A percentile compares a stretch with the other conserved stretches of the same genome.
These are phyloP conservation scores for Petrocephalus microphthalmus DNA, from an alignment of 2,113 vertebrate species.

Conservation along the genomic window DNA sequence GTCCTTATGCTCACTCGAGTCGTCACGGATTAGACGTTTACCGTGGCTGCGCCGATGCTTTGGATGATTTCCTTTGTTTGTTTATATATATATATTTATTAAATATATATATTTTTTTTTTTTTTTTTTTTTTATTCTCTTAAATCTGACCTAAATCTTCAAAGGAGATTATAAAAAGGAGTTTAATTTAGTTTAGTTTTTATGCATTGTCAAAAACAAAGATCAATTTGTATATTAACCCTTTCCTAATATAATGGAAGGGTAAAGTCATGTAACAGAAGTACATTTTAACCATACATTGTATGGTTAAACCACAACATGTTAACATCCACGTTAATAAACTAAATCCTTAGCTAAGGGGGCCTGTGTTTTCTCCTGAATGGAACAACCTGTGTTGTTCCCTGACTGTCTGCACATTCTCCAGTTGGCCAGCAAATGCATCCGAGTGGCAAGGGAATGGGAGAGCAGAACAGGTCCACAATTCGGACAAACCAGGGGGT, in stretches of 20 bases:
- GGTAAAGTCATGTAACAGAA: not conserved
- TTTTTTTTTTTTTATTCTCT: not conserved
- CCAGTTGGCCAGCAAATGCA: not conserved
- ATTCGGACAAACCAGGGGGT: not conserved
- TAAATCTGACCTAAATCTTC: not conserved
- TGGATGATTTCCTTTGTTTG: slow-evolving; percentile 8
- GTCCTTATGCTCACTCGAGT: slow-evolving; percentile 5
- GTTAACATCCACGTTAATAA: not conserved
- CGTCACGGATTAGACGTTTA: not conserved
- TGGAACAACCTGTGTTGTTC: not conserved
- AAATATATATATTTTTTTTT: not conserved
- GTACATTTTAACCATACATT: not conserved
- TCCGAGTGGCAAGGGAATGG: not conserved
- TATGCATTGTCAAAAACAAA: not conserved
- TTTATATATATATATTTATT: not conserved
- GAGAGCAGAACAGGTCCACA: not conserved
- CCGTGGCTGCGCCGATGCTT: not conserved
- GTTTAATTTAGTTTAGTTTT: too few relatives aligned
- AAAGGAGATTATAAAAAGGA: not conserved
- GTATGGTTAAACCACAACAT: not conserved
- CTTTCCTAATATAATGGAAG: not conserved
- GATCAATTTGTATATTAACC: not conserved
- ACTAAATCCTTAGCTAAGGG: not conserved
- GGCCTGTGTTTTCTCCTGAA: not conserved
- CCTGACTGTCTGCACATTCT: not conserved